Evolutionary conservation across 2,113 vertebrate genomes (phyloP), one percentile per base, ranked within the genome.

Genomic region (Myotis brandtii): DNA sequence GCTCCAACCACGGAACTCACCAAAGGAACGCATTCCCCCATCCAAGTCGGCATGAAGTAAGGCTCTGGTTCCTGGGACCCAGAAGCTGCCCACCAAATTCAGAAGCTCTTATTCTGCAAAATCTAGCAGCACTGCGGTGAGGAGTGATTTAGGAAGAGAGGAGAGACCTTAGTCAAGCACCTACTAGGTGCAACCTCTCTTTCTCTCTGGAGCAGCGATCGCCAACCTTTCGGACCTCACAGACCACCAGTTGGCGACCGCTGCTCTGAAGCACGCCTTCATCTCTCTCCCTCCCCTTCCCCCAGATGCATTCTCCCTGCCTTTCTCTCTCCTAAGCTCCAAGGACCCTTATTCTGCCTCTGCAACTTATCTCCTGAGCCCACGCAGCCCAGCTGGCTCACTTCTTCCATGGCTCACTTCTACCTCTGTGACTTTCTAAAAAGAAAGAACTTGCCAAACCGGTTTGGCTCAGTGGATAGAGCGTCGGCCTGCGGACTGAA

Each of bases 11-110:
- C 1, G 7, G 27, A 66, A 25, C 66, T 21, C 67, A 21, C 94
- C 82, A 56, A 54, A 75, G 37, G 79, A 81, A 66, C 2, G 0
- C 83, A 52, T 95, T 89, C 84, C 69, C 50, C 70, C 62, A 1
- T 30, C 54, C 91, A 95, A 82, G 83, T 6, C 77, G 93, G 87
- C 93, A 73, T 95, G 75, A 95, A 92, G 94, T 89, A 54, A 83
- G 84, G 73, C 66, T 62, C 86, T 27, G 64, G 59, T 88, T 85
- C 93, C 86, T n/a, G 46, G 37, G 40, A 95, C 59, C 50, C 23
- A 25, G 34, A 23, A 6, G 75, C 72, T 88, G 88, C 72, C 90
- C 54, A 77, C 76, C n/a, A 43, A 67, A 88, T 59, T 64, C 70
- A 66, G 76, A 93, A 80, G 70, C 40, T 83, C 10, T 27, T 87